Base-by-base conservation (phyloP, 2,888 invertebrate genomes). In the Conomelus anceps region DNA sequence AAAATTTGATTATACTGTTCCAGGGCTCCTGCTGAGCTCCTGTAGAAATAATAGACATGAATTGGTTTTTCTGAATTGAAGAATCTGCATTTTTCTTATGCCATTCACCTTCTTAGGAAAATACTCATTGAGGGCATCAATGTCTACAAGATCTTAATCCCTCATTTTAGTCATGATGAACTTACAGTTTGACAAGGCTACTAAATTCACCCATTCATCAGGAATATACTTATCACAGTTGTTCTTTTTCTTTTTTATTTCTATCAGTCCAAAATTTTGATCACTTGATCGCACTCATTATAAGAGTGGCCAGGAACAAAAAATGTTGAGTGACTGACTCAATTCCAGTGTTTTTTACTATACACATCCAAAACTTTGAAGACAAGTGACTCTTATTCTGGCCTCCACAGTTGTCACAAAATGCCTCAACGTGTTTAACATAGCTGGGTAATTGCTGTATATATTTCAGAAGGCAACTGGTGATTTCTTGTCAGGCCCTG, bases 241-340 rank as follows among this genome's bases (percentile, higher is more conserved):
- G 13, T 11, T 41, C 89, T 90, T 90, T 88, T 90, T 90, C 87
- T 91, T 88, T 89, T 90, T 26, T n/a, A 24, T 91, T 85, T 91
- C 90, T 26, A 90, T 91, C 22, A 90, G 26, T 23, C 90, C 90
- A 85, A 90, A 91, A 85, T 90, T 90, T 87, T 89, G 85, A 88
- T 91, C 89, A 87, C 89, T 87, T 89, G 85, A 88, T 91, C 89
- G 86, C 89, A 90, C 3, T 89, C 86, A 85, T 89, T 88, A 84
- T 89, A 90, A 23, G 89, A 90, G 89, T 90, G 91, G 23, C 91
- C 91, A 63, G 88, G 89, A 6, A 91, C 89, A 23, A 91, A 89
- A 91, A 91, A 89, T 90, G 89, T 23, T 90, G 88, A 26, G 91
- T 90, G 24, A 89, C 87, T 13, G 20, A 88, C n/a, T 90, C 88